A percentile compares a stretch with the other conserved stretches of the same genome.
Evolutionary conservation across 2,113 vertebrate species (phyloP).

Genomic region (Struthidea cinerea): DNA sequence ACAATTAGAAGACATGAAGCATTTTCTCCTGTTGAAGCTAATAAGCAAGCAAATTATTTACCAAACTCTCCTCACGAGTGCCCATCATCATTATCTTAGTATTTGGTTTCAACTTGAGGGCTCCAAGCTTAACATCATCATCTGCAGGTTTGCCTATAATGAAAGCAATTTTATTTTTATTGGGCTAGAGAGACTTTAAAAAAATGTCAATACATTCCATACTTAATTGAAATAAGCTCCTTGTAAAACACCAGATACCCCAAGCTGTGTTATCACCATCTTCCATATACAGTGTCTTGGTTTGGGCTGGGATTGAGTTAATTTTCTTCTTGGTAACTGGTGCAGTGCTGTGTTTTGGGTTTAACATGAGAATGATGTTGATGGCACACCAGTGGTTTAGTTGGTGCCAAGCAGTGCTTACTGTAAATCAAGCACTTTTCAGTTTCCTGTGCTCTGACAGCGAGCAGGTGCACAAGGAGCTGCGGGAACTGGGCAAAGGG

Average conservation of each 20-base stretch:
- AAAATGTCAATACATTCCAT: not conserved
- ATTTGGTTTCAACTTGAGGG: constrained; percentile 96
- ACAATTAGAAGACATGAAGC: not conserved
- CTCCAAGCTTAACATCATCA: constrained; percentile 93
- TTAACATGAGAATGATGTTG: not conserved
- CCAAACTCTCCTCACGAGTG: constrained; percentile 96
- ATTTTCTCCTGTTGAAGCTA: not conserved
- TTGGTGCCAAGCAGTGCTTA: not conserved
- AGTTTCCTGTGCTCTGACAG: not conserved
- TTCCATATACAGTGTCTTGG: not conserved
- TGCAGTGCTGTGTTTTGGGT: not conserved
- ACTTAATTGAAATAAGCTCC: not conserved
- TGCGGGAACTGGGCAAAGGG: not conserved
- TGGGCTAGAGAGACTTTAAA: not conserved
- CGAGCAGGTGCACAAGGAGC: not conserved
- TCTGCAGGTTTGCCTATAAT: constrained; percentile 92
- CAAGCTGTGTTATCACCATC: not conserved
- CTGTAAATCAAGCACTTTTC: not conserved
- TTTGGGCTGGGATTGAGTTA: not conserved
- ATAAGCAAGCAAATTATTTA: constrained; percentile 70
- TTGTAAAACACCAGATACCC: not conserved
- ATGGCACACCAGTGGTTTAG: not conserved
- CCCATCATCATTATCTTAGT: constrained; percentile 99
- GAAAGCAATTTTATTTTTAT: constrained; percentile 46
- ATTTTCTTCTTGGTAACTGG: not conserved